A percentile compares a stretch with the other conserved stretches of the same genome.
These are phyloP conservation scores for Philaenus spumarius DNA, from an alignment of 1,140 invertebrate genomes.

Conservation along the genomic window DNA sequence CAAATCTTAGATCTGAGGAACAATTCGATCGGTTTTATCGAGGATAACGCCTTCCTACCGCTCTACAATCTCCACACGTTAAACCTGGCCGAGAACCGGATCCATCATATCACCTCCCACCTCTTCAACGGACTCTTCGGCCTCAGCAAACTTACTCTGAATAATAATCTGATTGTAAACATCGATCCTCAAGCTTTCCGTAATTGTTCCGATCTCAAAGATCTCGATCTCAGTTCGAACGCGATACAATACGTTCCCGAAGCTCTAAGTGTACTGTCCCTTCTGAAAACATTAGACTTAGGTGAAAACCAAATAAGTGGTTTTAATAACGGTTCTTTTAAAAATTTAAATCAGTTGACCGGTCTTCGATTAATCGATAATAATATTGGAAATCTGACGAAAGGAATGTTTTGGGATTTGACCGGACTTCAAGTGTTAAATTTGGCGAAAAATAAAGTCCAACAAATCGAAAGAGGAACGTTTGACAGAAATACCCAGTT, in stretches of 20 bases:
- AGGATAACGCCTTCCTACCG: conserved; percentile 78
- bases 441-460: conserved; percentile 80
- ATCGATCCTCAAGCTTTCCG: conserved; percentile 78
- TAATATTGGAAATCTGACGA: conserved; percentile 74
- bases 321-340: conserved; percentile 74
- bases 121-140: conserved; percentile 81
- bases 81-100: conserved; percentile 75
- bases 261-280: conserved; percentile 70
- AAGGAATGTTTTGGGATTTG: conserved; percentile 78
- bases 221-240: conserved; percentile 83
- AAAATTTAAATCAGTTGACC: conserved; percentile 74
- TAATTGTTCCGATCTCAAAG: conserved; percentile 85
- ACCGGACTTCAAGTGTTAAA: conserved; percentile 76
- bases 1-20: conserved; percentile 82
- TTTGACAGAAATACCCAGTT: conserved; percentile 72
- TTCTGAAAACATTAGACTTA: conserved; percentile 77
- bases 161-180: conserved; percentile 73
- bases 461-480: conserved; percentile 70
- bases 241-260: conserved; percentile 70
- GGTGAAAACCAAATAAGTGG: conserved; percentile 78
- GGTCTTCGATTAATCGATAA: conserved; percentile 80
- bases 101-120: conserved; percentile 70
- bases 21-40: conserved; percentile 78
- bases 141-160: conserved; percentile 72
- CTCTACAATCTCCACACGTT: conserved; percentile 81